Base-by-base conservation (phyloP, 37 sponge, comb jelly and placozoan species). In the Geodia barretti region DNA sequence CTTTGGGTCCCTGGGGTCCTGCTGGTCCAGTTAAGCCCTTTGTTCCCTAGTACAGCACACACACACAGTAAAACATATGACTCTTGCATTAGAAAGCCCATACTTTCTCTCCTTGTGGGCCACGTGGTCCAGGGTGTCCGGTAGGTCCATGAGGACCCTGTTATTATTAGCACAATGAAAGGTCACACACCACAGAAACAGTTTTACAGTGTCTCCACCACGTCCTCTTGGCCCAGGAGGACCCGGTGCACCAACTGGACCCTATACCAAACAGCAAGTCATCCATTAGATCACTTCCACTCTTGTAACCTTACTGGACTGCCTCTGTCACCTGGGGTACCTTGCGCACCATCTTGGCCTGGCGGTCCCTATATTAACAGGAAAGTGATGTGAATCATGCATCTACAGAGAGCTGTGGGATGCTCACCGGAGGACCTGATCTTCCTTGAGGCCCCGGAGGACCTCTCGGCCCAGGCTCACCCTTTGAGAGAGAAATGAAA, bases 391-490 rank as follows among this genome's bases (percentile, higher is more conserved):
- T 4, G 62, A n/a, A n/a, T n/a, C n/a, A n/a, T n/a, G n/a, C n/a
- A n/a, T n/a, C n/a, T n/a, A n/a, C n/a, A n/a, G n/a, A n/a, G n/a
- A n/a, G n/a, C n/a, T n/a, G n/a, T n/a, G n/a, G n/a, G n/a, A 47
- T 7, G 37, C 70, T 75, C 38, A 88, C 88, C 1, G 72, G 65
- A 39, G 88, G 71, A 77, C 88, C 88, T 68, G 82, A 23, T 74
- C 78, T 67, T 81, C 88, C 88, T 34, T 81, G 72, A n/a, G 82
- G 77, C 0, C 88, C 88, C 31, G 88, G 72, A 33, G 88, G 88
- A 4, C 88, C 88, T 20, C 88, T 65, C 0, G 82, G 82, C 0
- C 88, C 88, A 17, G 64, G 35, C n/a, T 80, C 78, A 17, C 88
- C 88, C 87, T 87, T 32, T 21, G 33, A n/a, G n/a, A n/a, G n/a